phyloP scores from a whole-genome alignment of 2,888 invertebrate genomes.

The Hydrotaea diabolus region DNA sequence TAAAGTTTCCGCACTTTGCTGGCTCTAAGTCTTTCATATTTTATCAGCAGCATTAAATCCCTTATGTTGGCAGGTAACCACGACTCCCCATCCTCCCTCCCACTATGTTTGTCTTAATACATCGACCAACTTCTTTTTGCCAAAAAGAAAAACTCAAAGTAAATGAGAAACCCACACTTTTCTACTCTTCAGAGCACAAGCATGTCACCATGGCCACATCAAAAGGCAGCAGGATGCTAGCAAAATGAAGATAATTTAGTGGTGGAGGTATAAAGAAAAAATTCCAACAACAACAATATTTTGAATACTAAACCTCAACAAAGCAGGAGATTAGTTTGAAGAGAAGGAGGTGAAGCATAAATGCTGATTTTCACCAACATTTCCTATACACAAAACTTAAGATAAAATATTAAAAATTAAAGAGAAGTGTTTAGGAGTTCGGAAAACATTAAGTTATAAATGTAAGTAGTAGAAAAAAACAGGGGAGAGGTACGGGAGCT shows the following conservation, averaged over 20 bases:
- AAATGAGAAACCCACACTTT: neutral
- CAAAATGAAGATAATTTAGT: constrained; percentile 11
- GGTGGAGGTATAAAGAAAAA: neutral
- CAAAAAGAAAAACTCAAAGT: neutral
- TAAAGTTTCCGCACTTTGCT: constrained; percentile 33
- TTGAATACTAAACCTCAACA: constrained; percentile 42
- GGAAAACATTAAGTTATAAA: neutral
- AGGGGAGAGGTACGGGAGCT: no score
- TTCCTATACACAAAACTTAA: neutral
- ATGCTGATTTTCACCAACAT: neutral
- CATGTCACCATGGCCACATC: constrained; percentile 49
- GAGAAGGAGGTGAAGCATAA: neutral
- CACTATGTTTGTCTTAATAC: constrained; percentile 35
- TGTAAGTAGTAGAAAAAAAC: no score
- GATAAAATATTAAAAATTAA: constrained; percentile 26
- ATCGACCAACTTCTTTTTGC: neutral
- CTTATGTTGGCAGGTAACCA: constrained; percentile 56
- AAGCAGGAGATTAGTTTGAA: constrained; percentile 38
- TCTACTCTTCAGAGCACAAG: neutral
- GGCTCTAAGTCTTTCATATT: constrained; percentile 31
- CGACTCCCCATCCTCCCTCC: no score
- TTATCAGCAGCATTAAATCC: constrained; percentile 21
- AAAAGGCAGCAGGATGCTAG: constrained; percentile 13
- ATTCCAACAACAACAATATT: neutral
- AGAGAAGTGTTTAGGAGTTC: constrained; percentile 26